Evolutionary conservation across 2,113 vertebrate species (phyloP).

Genomic region (Mystacornis crossleyi): DNA sequence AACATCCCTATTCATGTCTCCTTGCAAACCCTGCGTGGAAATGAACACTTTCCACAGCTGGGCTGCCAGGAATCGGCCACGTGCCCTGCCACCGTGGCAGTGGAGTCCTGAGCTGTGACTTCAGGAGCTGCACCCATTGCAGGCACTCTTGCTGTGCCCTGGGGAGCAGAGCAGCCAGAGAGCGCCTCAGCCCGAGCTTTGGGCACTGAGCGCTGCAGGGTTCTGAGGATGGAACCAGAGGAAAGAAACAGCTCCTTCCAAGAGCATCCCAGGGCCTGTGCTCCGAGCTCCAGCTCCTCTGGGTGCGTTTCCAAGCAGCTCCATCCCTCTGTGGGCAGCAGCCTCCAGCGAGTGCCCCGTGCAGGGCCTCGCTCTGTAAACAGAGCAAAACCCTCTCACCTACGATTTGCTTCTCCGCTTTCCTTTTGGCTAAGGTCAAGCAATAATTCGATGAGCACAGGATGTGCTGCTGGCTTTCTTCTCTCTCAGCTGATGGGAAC

Average conservation of each 20-base stretch:
- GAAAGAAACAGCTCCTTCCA: background rate
- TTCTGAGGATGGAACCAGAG: background rate
- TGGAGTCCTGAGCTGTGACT: rapidly evolving
- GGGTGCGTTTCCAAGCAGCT: background rate
- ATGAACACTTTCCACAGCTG: background rate
- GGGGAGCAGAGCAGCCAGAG: background rate
- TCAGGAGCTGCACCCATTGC: background rate
- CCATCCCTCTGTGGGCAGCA: background rate
- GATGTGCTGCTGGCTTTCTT: background rate
- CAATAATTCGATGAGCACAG: background rate
- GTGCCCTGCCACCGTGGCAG: background rate
- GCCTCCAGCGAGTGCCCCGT: rapidly evolving
- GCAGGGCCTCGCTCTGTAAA: rapidly evolving
- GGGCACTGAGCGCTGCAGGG: background rate
- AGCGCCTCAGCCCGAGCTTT: no score
- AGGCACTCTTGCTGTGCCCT: background rate
- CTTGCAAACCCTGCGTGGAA: background rate
- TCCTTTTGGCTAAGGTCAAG: background rate
- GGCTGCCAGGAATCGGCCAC: background rate
- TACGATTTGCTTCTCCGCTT: rapidly evolving
- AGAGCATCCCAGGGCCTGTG: background rate
- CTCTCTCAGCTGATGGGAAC: background rate
- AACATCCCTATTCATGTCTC: background rate
- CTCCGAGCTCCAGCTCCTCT: background rate
- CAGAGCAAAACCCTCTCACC: background rate